Percentiles rank a stretch among this genome's conserved stretches.
Conservation (phyloP, 2,113 vertebrate species). For the Tetrao urogallus region DNA sequence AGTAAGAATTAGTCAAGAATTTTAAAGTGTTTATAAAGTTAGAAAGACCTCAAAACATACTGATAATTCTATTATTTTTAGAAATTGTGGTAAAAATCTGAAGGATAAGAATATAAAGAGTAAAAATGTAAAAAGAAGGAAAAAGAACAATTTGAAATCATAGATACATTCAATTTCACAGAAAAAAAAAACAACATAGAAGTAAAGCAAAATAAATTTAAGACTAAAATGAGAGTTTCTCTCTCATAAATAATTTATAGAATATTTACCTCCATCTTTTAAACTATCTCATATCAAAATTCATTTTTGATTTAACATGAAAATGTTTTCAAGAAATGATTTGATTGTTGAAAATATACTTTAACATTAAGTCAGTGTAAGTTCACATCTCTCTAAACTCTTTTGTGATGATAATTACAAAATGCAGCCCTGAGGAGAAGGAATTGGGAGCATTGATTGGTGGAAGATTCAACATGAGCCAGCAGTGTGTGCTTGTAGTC, state of each 20-base stretch:
- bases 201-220: background rate
- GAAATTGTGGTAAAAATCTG: background rate
- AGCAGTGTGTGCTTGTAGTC: no score
- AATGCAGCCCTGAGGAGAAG: background rate
- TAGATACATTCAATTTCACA: background rate
- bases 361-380: background rate
- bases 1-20: background rate
- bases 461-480: no score
- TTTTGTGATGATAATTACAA: background rate
- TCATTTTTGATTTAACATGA: background rate
- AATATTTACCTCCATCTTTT: background rate
- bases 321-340: background rate
- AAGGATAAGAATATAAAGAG: background rate
- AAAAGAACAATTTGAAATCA: background rate
- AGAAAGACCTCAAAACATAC: background rate
- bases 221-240: background rate
- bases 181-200: background rate
- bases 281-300: accelerated
- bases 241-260: background rate
- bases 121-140: background rate
- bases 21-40: background rate
- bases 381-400: background rate
- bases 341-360: background rate
- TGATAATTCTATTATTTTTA: background rate
- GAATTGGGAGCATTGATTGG: no score